Percentiles rank a stretch among this genome's conserved stretches.
phyloP scores from a whole-genome alignment of 2,797 vertebrate species.

The Momotus momota region DNA sequence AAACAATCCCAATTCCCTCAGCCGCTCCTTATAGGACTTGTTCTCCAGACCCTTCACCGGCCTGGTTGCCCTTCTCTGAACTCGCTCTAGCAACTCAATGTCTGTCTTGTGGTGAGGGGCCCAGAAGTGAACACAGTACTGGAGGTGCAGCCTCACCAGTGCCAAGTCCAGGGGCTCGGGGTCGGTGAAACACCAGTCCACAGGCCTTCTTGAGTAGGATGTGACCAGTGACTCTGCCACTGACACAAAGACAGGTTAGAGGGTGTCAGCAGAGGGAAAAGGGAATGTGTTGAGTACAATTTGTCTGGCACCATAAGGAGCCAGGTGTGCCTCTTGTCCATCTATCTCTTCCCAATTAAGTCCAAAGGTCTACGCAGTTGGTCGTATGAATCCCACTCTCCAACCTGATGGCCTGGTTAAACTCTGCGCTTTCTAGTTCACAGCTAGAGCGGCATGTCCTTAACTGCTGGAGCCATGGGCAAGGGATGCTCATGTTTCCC shows the following conservation, averaged over 20 bases:
- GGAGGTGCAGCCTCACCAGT: no score
- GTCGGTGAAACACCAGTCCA: background rate
- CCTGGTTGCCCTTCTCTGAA: no score
- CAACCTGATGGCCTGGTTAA: background rate
- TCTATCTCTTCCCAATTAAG: background rate
- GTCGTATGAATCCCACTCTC: background rate
- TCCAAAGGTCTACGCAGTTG: background rate
- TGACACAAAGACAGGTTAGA: background rate
- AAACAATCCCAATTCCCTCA: no score
- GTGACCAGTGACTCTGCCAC: accelerated
- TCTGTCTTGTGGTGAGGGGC: no score
- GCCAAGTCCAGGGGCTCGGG: no score
- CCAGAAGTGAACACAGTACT: no score
- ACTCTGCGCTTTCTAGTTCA: background rate
- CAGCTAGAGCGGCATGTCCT: background rate
- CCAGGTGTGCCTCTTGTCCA: background rate
- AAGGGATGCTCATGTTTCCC: background rate
- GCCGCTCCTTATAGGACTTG: no score
- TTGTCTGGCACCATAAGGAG: background rate
- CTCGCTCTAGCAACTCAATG: no score
- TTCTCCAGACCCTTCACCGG: no score
- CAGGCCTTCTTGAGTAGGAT: background rate
- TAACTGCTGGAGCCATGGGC: background rate
- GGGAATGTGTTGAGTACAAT: background rate
- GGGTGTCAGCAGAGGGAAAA: background rate